phyloP scores from a whole-genome alignment of 2,797 vertebrate species.

The Eulemur albifrons region DNA sequence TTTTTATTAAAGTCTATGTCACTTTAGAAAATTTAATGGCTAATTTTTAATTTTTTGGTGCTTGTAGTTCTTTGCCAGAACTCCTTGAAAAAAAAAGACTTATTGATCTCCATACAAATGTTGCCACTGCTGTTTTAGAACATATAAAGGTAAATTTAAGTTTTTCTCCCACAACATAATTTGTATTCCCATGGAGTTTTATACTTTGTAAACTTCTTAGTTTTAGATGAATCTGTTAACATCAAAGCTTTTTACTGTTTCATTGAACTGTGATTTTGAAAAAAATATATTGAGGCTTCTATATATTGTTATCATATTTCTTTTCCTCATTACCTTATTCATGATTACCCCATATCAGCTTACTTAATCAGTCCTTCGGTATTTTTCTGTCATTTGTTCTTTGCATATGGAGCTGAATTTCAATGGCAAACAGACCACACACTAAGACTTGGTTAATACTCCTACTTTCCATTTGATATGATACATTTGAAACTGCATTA shows the following conservation, averaged over 20 bases:
- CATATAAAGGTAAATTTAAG: constrained; percentile 94
- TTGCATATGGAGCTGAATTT: neutral
- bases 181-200: constrained; percentile 1
- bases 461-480: neutral
- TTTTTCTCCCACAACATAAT: neutral
- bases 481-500: neutral
- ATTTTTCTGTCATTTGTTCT: constrained; percentile 2
- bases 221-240: constrained; percentile 34
- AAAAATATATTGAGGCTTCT: neutral
- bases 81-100: constrained; percentile 98
- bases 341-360: neutral
- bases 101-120: constrained; percentile 98
- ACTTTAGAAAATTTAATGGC: constrained; percentile 50
- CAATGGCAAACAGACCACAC: neutral
- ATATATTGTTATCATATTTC: neutral
- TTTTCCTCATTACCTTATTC: neutral
- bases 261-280: neutral
- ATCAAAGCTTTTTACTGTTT: neutral
- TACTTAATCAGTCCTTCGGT: neutral
- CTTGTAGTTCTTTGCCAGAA: constrained; percentile 95
- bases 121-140: constrained; percentile 97
- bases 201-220: constrained; percentile 6
- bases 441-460: neutral
- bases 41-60: constrained; percentile 73
- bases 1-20: constrained; percentile 38